Base-by-base conservation (phyloP, 2,113 vertebrate species). In the Sebastes schlegelii region DNA sequence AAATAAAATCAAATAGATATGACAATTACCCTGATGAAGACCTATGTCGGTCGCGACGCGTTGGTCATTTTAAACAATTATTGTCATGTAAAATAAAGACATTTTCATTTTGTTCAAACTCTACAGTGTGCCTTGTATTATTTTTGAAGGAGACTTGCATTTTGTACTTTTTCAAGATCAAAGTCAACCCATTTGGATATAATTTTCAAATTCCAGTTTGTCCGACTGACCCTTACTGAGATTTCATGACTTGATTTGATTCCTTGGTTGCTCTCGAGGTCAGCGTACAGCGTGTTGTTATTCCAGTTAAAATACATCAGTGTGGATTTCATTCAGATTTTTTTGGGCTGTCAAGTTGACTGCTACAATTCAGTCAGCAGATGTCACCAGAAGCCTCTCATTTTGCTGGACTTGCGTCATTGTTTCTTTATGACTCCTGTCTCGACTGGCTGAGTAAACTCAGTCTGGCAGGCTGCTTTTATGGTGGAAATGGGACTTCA, bases 301-400 rank as follows among this genome's bases (percentile, higher is more conserved):
- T 69, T 40, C 23, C 64, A 55, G 26, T 58, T 5, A 60, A 61
- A 68, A 21, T 4, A 14, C 48, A 57, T 65, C 19, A 68, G 43
- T 13, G 5, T 57, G 1, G n/a, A 42, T 46, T 5, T 23, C 23
- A 58, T 26, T 54, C n/a, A 2, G 60, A 49, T 40, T 40, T 66
- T 51, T 58, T 48, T 48, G 7, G 62, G 23, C 6, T 40, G 58
- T 63, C 11, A 21, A 12, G 40, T 66, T 57, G 23, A 51, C 6
- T 43, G 62, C 11, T 58, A 9, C 51, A 5, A 60, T 49, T 83
- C 79, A 62, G 86, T 83, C 92, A 91, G 86, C 82, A 94, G 93
- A 90, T 92, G 93, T 94, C 93, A 84, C 81, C 76, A 91, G 72
- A 90, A 86, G 21, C 62, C 62, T 74, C 48, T 71, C 55, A 45